phyloP scores from a whole-genome alignment of 2,888 invertebrate genomes.

The Cataglyphis altisquamis region DNA sequence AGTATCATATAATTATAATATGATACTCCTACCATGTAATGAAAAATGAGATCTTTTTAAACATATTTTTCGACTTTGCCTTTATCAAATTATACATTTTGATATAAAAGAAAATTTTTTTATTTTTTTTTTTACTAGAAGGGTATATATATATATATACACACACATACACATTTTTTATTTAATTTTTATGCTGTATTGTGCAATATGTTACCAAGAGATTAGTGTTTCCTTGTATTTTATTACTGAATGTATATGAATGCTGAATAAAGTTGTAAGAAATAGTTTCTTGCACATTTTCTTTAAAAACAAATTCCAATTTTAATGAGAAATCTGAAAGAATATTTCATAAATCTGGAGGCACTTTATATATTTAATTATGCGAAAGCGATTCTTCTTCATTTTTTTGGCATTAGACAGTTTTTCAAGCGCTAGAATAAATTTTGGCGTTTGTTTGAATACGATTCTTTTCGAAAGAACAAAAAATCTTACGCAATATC shows the following conservation, averaged over 20 bases:
- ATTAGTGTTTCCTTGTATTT: not conserved
- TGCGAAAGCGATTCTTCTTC: not conserved
- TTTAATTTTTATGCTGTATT: conserved; percentile 45
- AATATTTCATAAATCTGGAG: not conserved
- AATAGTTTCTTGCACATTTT: not conserved
- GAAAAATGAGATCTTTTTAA: not conserved
- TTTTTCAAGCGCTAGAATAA: not conserved
- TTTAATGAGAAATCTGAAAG: not conserved
- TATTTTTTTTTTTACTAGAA: not conserved
- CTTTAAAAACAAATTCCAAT: not conserved
- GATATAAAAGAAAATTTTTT: not conserved
- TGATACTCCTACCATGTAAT: not conserved
- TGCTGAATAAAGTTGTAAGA: not conserved
- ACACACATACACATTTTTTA: not conserved
- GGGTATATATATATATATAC: no score
- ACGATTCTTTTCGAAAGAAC: not conserved
- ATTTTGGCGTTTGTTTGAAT: not conserved
- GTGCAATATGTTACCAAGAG: not conserved
- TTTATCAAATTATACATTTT: not conserved
- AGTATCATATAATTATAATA: not conserved
- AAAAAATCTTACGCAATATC: conserved; percentile 13
- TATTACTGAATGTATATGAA: not conserved
- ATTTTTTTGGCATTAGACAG: not conserved
- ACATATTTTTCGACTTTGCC: not conserved
- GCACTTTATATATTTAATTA: not conserved